Conservation (phyloP, 2,113 vertebrate species). For the Caloenas nicobarica region DNA sequence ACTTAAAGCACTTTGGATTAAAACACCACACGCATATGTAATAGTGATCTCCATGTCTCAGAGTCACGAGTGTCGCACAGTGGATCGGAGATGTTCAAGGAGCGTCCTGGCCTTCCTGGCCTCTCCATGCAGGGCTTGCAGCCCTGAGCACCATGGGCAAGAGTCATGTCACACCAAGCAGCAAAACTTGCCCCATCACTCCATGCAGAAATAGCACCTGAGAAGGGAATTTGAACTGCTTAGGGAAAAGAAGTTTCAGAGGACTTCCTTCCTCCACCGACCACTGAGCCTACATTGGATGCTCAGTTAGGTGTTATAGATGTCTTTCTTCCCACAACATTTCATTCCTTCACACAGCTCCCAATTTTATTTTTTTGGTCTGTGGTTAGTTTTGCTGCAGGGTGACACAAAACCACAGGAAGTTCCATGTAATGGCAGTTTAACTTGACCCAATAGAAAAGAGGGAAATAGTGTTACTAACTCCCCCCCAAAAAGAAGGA, state of each 20-base stretch:
- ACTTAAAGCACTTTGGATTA: background rate
- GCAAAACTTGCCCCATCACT: background rate
- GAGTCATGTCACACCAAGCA: rapidly evolving
- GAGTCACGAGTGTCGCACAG: background rate
- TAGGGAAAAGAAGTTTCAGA: background rate
- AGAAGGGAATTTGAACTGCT: background rate
- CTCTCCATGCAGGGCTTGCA: background rate
- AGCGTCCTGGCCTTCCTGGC: background rate
- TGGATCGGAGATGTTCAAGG: background rate
- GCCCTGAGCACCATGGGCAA: background rate
- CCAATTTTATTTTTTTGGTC: background rate
- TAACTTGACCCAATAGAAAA: background rate
- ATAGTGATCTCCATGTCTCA: background rate
- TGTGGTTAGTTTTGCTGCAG: background rate
- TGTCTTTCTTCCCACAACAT: background rate
- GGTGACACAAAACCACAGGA: background rate
- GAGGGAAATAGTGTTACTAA: background rate
- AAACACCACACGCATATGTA: rapidly evolving
- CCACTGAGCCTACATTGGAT: background rate
- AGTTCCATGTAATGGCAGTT: background rate
- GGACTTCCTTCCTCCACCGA: background rate
- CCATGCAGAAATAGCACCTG: background rate
- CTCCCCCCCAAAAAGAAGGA: background rate
- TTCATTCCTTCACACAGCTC: background rate
- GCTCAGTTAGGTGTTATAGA: background rate